These are phyloP conservation scores for Leucozona laternaria DNA, from an alignment of 2,888 invertebrate genomes.

Conservation along the genomic window DNA sequence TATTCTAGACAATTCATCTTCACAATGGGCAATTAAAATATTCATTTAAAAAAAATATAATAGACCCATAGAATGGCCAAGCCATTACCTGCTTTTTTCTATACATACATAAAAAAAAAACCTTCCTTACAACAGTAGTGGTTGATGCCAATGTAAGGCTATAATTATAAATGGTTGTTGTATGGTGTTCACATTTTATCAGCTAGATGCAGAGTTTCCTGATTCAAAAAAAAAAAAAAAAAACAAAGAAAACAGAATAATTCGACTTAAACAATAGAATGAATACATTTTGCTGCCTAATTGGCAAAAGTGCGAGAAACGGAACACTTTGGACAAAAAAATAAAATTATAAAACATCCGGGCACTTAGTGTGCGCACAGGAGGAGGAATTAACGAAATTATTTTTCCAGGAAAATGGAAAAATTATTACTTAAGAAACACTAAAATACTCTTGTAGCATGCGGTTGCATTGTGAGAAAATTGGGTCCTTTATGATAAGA, in stretches of 20 bases:
- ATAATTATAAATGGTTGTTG: slow-evolving; percentile 13
- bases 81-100: slow-evolving; percentile 38
- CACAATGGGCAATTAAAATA: slow-evolving; percentile 67
- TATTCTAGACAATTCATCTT: slow-evolving; percentile 32
- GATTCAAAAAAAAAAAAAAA: not conserved
- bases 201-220: slow-evolving; percentile 20
- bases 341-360: slow-evolving; percentile 69
- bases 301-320: slow-evolving; percentile 70
- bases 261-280: slow-evolving; percentile 63
- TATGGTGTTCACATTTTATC: slow-evolving; percentile 20
- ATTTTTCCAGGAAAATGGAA: slow-evolving; percentile 55
- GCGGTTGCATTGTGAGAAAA: slow-evolving; percentile 44
- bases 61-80: slow-evolving; percentile 52
- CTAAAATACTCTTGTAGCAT: slow-evolving; percentile 50
- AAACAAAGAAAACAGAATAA: slow-evolving; percentile 11
- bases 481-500: slow-evolving; percentile 28
- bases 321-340: slow-evolving; percentile 49
- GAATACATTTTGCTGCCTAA: slow-evolving; percentile 69
- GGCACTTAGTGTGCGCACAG: slow-evolving; percentile 54
- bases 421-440: slow-evolving; percentile 57
- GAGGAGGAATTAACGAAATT: slow-evolving; percentile 58
- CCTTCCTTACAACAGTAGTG: not conserved
- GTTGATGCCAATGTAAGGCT: not conserved
- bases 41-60: slow-evolving; percentile 58
- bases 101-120: not conserved